phyloP scores from a whole-genome alignment of 2,113 vertebrate genomes.

The Dromaius novaehollandiae region DNA sequence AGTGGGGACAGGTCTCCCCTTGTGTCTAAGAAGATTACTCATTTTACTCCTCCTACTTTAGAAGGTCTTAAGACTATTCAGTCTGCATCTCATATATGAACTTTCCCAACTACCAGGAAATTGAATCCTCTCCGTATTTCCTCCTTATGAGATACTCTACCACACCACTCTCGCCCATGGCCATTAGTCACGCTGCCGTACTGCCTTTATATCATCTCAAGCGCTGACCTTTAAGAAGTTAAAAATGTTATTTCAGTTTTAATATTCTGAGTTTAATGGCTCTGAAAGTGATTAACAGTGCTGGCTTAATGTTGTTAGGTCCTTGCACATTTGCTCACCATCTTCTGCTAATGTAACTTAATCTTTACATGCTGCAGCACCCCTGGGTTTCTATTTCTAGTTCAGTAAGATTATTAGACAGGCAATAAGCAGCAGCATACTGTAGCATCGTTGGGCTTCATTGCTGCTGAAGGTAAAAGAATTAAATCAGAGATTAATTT shows the following conservation, averaged over 20 bases:
- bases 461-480: not conserved
- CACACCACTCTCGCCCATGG: not conserved
- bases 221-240: constrained; percentile 37
- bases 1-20: not conserved
- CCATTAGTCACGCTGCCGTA: not conserved
- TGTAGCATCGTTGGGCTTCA: not conserved
- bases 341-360: constrained; percentile 33
- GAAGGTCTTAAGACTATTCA: not conserved
- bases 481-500: constrained; percentile 15
- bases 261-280: not conserved
- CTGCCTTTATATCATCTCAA: not conserved
- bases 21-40: not conserved
- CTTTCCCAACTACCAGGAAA: not conserved
- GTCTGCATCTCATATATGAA: not conserved
- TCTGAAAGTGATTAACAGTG: constrained; percentile 27
- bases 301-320: not conserved
- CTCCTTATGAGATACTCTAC: not conserved
- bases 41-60: not conserved
- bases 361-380: not conserved
- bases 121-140: not conserved
- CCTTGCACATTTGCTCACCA: not conserved
- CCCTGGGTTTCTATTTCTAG: not conserved
- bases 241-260: constrained; percentile 37
- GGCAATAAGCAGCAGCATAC: not conserved
- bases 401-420: not conserved